Conservation (phyloP, 2,797 vertebrate genomes). For the Pseudocheirus occidentalis region DNA sequence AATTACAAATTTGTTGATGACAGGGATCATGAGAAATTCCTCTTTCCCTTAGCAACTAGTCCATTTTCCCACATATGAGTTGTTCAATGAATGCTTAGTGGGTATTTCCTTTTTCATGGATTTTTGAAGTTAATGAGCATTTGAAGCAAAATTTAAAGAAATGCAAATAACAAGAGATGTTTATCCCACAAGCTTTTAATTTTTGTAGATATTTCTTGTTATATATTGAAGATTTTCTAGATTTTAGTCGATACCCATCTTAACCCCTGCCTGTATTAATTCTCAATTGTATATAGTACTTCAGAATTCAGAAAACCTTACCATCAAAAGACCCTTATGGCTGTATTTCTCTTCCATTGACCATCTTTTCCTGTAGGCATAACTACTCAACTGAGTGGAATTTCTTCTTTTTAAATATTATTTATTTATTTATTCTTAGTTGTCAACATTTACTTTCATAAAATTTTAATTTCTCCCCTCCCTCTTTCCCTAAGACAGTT, state of each 20-base stretch:
- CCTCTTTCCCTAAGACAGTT: too few relatives aligned
- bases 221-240: neutral
- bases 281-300: neutral
- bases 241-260: neutral
- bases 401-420: neutral
- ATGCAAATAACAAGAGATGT: neutral
- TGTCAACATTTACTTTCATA: too few relatives aligned
- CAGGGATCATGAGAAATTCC: neutral
- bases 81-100: neutral
- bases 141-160: neutral
- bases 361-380: neutral
- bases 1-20: neutral
- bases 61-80: neutral
- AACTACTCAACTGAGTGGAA: neutral
- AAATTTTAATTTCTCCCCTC: too few relatives aligned
- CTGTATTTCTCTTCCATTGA: neutral
- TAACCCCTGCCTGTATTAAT: neutral
- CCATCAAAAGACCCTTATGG: neutral
- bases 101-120: neutral
- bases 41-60: neutral
- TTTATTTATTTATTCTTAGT: too few relatives aligned
- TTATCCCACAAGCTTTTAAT: neutral
- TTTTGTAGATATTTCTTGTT: neutral
- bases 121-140: neutral
- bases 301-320: neutral